phyloP scores from a whole-genome alignment of 2,113 vertebrate genomes.

The Morone saxatilis region DNA sequence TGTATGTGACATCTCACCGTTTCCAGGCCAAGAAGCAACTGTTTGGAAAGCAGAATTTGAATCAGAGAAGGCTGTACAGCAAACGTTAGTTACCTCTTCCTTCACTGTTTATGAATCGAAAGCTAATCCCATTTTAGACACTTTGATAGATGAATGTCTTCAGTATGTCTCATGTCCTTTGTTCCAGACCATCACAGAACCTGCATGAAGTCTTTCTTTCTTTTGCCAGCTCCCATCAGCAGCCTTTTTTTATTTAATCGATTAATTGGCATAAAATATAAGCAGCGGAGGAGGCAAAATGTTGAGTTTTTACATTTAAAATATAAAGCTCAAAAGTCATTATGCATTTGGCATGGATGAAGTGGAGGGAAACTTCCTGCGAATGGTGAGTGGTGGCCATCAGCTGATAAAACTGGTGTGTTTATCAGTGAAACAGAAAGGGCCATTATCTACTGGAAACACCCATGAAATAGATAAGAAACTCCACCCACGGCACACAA shows the following conservation, averaged over 20 bases:
- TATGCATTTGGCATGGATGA: conserved; percentile 11
- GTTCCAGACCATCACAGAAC: background rate
- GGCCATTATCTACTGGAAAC: conserved; percentile 7
- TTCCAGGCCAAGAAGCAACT: background rate
- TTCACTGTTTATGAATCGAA: background rate
- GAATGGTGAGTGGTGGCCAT: background rate
- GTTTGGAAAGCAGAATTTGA: conserved; percentile 13
- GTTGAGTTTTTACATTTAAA: conserved; percentile 4
- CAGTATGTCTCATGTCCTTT: background rate
- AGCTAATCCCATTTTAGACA: background rate
- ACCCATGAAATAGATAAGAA: background rate
- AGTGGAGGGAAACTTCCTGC: conserved; percentile 1
- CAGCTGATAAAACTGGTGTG: background rate
- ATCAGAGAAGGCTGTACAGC: background rate
- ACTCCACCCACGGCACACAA: background rate
- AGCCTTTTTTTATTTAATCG: background rate
- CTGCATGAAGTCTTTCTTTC: background rate
- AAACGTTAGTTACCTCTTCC: background rate
- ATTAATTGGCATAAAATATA: background rate
- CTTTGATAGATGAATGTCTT: background rate
- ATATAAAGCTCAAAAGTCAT: background rate
- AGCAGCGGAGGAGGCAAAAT: conserved; percentile 24
- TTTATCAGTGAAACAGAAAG: conserved; percentile 8
- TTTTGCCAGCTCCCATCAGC: background rate
- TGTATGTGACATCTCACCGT: background rate